Base-by-base conservation (phyloP, 1,140 invertebrate genomes). In the Zophobas morio region DNA sequence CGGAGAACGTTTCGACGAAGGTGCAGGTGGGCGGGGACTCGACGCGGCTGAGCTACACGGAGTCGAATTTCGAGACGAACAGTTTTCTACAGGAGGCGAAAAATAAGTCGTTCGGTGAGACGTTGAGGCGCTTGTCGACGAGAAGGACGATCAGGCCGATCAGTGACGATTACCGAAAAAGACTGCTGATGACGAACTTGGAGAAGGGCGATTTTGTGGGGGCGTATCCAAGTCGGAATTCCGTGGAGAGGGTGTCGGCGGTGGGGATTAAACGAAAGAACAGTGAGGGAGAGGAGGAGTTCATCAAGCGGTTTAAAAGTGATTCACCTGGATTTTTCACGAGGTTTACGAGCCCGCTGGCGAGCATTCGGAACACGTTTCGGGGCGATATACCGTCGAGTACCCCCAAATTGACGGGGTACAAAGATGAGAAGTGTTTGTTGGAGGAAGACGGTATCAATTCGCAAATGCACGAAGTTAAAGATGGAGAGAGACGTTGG, bases 371-470 rank as follows among this genome's bases (percentile, higher is more conserved):
- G 47, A 81, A 77, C 60, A 77, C 57, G 40, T 84, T 83, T 72
- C 63, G 70, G 0, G 32, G 77, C 0, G 81, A 84, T 6, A 73
- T 79, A n/a, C 75, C 77, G 1, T 80, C 81, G 0, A 85, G 84
- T 76, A 86, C 85, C 6, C 85, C 85, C 1, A 85, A 84, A 80
- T 66, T 86, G 35, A 82, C 83, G 4, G 80, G 78, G 1, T 85
- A 83, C 47, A 83, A 82, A 60, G 82, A 84, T 63, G 75, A 78
- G 6, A 82, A 54, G 33, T 79, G 51, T 40, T 71, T 79, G n/a
- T 66, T 81, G 35, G 75, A 78, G 32, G 78, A 77, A 8, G 80
- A 82, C 70, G 53, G 70, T 46, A 56, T 75, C 73, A 70, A 49
- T 33, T 40, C 56, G 36, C 6, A 70, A 3, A 66, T 77, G 54